Conservation (phyloP, 92 coral and sea anemone species). For the Nematostella vectensis region DNA sequence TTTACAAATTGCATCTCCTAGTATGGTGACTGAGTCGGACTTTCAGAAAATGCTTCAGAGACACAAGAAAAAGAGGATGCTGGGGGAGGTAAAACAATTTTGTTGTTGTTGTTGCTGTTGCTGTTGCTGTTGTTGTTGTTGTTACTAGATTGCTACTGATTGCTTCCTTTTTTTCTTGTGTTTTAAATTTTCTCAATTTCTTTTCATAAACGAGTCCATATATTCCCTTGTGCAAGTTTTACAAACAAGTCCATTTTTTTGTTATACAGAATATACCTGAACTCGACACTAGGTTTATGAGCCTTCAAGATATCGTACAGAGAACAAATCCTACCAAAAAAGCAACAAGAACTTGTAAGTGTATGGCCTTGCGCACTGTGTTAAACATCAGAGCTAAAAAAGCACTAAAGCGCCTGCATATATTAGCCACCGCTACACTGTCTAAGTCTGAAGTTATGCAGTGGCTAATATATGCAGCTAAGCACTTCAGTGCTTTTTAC, state of each 20-base stretch:
- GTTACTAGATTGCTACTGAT: background rate
- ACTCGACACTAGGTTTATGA: conserved; percentile 76
- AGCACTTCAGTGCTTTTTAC: too few species aligned
- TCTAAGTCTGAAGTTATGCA: too few species aligned
- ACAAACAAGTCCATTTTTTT: too few species aligned
- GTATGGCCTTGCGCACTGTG: too few species aligned
- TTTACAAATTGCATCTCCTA: conserved; percentile 20
- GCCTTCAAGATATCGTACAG: conserved; percentile 70
- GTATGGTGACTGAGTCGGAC: conserved; percentile 73
- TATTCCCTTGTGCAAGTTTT: too few species aligned
- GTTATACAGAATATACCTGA: conserved; percentile 82
- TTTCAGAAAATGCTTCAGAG: conserved; percentile 66
- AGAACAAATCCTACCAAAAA: conserved; percentile 83
- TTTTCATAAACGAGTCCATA: too few species aligned
- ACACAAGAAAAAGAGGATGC: conserved; percentile 68
- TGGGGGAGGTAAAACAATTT: conserved; percentile 55
- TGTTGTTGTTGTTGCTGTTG: background rate
- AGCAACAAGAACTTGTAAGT: conserved; percentile 70
- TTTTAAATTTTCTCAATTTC: too few species aligned
- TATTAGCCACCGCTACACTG: too few species aligned
- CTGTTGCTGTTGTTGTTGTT: background rate
- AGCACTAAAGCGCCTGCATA: too few species aligned
- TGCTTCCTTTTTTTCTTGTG: too few species aligned
- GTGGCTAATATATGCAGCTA: too few species aligned
- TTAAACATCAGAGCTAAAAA: too few species aligned